Conservation (phyloP, 2,113 vertebrate species). For the Monopterus albus region DNA sequence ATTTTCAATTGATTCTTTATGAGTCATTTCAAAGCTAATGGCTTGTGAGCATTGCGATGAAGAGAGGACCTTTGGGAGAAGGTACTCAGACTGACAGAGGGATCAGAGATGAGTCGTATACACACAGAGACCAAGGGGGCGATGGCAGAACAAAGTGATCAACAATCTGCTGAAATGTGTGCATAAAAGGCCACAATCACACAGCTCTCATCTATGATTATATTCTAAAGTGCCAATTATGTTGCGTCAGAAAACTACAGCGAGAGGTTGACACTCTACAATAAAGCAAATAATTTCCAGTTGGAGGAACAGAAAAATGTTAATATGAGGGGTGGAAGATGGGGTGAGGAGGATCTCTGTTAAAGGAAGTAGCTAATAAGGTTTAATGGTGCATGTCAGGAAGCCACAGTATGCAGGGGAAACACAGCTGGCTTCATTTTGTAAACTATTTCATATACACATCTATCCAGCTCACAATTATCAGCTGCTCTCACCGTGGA, state of each 20-base stretch:
- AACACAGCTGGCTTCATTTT: conserved; percentile 99
- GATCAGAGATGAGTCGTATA: conserved; percentile 55
- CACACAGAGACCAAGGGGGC: conserved; percentile 67
- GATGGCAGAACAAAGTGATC: conserved; percentile 68
- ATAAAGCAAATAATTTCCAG: conserved; percentile 99
- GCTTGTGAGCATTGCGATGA: conserved; percentile 83
- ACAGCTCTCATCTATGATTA: conserved; percentile 94
- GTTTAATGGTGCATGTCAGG: conserved; percentile 99
- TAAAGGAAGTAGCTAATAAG: conserved; percentile 99
- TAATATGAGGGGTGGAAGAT: conserved; percentile 99
- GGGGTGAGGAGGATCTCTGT: conserved; percentile 97
- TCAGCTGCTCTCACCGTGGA: conserved; percentile 96
- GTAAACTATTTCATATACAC: conserved; percentile 99
- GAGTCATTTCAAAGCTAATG: conserved; percentile 92
- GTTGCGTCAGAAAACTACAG: conserved; percentile 93
- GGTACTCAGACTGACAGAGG: conserved; percentile 89
- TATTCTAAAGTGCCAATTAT: conserved; percentile 99
- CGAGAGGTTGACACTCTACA: conserved; percentile 97
- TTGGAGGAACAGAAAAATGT: conserved; percentile 98
- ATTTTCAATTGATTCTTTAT: conserved; percentile 87
- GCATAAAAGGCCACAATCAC: conserved; percentile 93
- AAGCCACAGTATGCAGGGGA: conserved; percentile 98
- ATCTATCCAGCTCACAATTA: conserved; percentile 93
- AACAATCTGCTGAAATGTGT: conserved; percentile 93
- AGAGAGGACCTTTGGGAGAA: conserved; percentile 88